A percentile compares a stretch with the other conserved stretches of the same genome.
Evolutionary conservation across 2,113 vertebrate species (phyloP).

Genomic region (Fregetta grallaria): DNA sequence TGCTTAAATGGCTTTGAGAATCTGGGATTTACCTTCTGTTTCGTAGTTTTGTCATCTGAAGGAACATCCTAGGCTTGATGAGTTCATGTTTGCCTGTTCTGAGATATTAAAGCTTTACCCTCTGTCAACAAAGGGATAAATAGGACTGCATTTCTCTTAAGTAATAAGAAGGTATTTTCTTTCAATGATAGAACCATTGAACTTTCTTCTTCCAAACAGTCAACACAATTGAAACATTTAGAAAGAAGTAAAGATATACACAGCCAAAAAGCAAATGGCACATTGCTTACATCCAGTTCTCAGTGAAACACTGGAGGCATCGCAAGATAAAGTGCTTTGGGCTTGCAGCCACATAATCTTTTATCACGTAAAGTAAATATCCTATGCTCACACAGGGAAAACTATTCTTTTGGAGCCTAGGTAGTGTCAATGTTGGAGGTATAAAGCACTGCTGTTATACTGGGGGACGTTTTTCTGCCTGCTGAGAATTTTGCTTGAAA

Average conservation of each 20-base stretch:
- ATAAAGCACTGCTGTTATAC: neutral
- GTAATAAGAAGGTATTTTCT: constrained; percentile 25
- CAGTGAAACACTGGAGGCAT: constrained; percentile 41
- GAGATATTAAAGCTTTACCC: neutral
- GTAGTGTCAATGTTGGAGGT: neutral
- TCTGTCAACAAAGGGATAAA: neutral
- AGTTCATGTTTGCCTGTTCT: neutral
- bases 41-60: neutral
- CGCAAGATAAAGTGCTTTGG: constrained; percentile 58
- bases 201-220: constrained; percentile 3
- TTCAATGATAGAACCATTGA: constrained; percentile 25
- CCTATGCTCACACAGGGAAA: constrained; percentile 1
- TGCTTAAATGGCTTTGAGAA: neutral
- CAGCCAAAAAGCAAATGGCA: constrained; percentile 54
- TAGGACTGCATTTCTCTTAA: neutral
- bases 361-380: constrained; percentile 54
- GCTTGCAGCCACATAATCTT: constrained; percentile 54
- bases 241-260: constrained; percentile 7
- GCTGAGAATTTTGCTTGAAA: constrained; percentile 1
- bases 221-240: neutral
- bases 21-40: neutral
- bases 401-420: neutral
- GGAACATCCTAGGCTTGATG: neutral
- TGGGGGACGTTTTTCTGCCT: neutral
- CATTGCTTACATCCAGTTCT: constrained; percentile 31